Conservation (phyloP, 2,888 invertebrate species). For the Candidula unifasciata region DNA sequence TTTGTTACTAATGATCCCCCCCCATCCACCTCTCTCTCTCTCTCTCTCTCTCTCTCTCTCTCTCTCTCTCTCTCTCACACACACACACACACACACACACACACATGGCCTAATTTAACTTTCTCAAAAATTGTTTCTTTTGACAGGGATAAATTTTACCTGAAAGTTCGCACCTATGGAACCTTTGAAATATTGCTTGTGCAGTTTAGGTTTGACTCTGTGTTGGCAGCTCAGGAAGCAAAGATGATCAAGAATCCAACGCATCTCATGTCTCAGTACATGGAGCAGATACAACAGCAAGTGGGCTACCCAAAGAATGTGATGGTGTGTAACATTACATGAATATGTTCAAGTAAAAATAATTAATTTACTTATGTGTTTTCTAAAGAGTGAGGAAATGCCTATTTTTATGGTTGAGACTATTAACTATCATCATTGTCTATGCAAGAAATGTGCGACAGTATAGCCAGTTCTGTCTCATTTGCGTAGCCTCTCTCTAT, state of each 20-base stretch:
- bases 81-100: too few species aligned
- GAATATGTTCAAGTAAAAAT: too few species aligned
- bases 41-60: too few species aligned
- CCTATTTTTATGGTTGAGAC: too few species aligned
- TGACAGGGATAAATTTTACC: conserved; percentile 55
- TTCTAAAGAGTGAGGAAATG: too few species aligned
- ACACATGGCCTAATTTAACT: neutral
- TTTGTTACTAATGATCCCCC: neutral
- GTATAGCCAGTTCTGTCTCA: too few species aligned
- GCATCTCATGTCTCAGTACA: conserved; percentile 54
- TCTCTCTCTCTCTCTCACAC: too few species aligned
- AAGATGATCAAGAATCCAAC: conserved; percentile 48
- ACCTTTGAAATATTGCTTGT: conserved; percentile 61
- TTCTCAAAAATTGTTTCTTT: neutral
- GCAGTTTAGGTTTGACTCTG: conserved; percentile 58
- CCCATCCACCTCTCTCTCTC: too few species aligned
- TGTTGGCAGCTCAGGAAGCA: conserved; percentile 55
- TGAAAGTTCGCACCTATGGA: conserved; percentile 57
- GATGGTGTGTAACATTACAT: conserved; percentile 48
- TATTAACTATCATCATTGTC: too few species aligned
- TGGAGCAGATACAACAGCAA: conserved; percentile 48
- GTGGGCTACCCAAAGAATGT: conserved; percentile 52
- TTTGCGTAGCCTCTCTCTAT: too few species aligned
- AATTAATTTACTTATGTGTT: neutral
- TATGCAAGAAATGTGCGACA: too few species aligned